These are phyloP conservation scores for Patiria miniata DNA, from an alignment of 35 echinoderm and acorn worm genomes.

Conservation along the genomic window DNA sequence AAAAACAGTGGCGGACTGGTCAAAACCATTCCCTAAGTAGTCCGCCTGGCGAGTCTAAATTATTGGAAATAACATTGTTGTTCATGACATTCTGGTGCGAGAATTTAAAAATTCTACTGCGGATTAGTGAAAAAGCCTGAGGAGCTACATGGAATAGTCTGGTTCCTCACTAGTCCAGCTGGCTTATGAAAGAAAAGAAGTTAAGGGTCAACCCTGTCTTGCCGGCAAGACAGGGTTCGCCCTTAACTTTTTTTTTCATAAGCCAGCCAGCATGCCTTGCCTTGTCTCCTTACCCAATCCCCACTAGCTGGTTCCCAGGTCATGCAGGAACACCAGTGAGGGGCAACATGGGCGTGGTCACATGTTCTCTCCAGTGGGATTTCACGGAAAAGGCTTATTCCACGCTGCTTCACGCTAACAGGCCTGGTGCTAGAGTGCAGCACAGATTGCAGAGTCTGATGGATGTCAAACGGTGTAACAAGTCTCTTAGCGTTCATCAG, in stretches of 20 bases:
- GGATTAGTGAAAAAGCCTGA: neutral
- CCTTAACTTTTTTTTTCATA: too few species aligned
- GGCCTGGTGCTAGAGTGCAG: neutral
- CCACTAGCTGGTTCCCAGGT: conserved; percentile 39
- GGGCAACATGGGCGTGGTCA: conserved; percentile 30
- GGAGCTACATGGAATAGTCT: too few species aligned
- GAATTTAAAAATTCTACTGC: too few species aligned
- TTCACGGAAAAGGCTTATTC: conserved; percentile 47
- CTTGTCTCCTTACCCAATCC: neutral
- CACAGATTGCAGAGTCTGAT: conserved; percentile 40
- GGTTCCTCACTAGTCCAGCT: neutral
- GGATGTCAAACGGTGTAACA: conserved; percentile 64
- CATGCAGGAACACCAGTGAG: conserved; percentile 71
- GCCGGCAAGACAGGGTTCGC: too few species aligned
- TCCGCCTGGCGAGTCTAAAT: too few species aligned
- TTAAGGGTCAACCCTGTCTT: neutral
- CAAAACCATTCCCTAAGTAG: too few species aligned
- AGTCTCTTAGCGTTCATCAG: conserved; percentile 41
- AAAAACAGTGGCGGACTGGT: too few species aligned
- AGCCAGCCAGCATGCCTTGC: neutral
- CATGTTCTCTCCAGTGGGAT: conserved; percentile 46
- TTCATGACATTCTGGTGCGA: too few species aligned
- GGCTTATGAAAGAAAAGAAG: neutral
- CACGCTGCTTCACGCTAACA: neutral
- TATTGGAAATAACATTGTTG: too few species aligned